Evolutionary conservation across 2,888 invertebrate species (phyloP).

Genomic region (Stegophylla sp.): DNA sequence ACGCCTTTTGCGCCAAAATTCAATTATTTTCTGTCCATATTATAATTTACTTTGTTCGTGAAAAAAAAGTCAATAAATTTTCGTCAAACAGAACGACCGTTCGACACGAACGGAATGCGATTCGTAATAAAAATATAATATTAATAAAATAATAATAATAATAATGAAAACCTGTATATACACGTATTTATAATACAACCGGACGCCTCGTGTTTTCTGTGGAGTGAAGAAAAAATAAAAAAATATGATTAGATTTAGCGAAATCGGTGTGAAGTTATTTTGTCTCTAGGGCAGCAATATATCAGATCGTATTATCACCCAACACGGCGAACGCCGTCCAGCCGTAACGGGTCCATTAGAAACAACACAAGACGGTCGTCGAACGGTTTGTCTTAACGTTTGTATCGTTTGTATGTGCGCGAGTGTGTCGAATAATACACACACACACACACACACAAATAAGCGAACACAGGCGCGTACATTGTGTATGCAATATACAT

Average conservation of each 20-base stretch:
- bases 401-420: too few relatives aligned
- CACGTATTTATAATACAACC: too few relatives aligned
- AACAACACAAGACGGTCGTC: conserved; percentile 25
- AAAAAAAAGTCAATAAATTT: not conserved
- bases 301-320: conserved; percentile 39
- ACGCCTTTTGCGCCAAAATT: not conserved
- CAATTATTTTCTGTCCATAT: conserved; percentile 22
- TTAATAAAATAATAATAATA: conserved; percentile 5
- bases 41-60: too few relatives aligned
- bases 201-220: not conserved
- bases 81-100: conserved; percentile 6
- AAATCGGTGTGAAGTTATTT: conserved; percentile 46
- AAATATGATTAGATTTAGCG: conserved; percentile 41
- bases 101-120: not conserved
- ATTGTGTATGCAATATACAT: not conserved
- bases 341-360: conserved; percentile 46
- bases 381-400: conserved; percentile 24
- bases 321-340: conserved; percentile 9
- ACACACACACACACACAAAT: not conserved
- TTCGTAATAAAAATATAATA: not conserved
- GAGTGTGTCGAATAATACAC: not conserved
- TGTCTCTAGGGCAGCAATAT: conserved; percentile 48
- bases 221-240: not conserved
- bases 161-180: conserved; percentile 17
- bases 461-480: too few relatives aligned